Evolutionary conservation across 2,797 vertebrate species (phyloP).

Genomic region (Sebastes oblongus): DNA sequence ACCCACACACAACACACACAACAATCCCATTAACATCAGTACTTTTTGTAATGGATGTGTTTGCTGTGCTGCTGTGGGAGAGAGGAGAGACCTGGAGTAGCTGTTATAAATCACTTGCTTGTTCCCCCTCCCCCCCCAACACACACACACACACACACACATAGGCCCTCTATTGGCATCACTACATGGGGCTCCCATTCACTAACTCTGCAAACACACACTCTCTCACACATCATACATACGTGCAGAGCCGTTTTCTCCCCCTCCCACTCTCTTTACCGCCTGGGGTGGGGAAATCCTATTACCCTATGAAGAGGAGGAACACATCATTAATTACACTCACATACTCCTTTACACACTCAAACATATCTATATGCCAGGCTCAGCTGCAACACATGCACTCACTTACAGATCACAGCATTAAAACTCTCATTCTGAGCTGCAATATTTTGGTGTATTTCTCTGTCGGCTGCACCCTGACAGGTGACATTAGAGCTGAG

Average conservation of each 20-base stretch:
- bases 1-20: conserved; percentile 54
- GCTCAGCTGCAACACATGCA: conserved; percentile 46
- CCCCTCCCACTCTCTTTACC: conserved; percentile 59
- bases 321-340: conserved; percentile 92
- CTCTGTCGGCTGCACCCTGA: conserved; percentile 46
- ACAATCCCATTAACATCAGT: conserved; percentile 81
- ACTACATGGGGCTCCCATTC: conserved; percentile 67
- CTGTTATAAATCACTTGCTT: conserved; percentile 92
- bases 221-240: conserved; percentile 39
- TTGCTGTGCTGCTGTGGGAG: conserved; percentile 80
- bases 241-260: conserved; percentile 17
- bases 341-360: conserved; percentile 74
- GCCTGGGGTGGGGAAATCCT: conserved; percentile 92
- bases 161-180: conserved; percentile 57
- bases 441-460: conserved; percentile 36
- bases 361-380: conserved; percentile 64
- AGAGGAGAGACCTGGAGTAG: conserved; percentile 78
- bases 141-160: conserved; percentile 19
- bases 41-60: conserved; percentile 86
- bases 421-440: conserved; percentile 34
- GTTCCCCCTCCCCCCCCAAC: conserved; percentile 63
- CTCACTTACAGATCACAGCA: conserved; percentile 12
- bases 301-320: conserved; percentile 86
- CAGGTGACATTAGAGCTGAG: conserved; percentile 53
- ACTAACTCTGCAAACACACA: conserved; percentile 57